A percentile compares a stretch with the other conserved stretches of the same genome.
Conservation (phyloP, 1,140 invertebrate species). For the Psilanteris sp. region DNA sequence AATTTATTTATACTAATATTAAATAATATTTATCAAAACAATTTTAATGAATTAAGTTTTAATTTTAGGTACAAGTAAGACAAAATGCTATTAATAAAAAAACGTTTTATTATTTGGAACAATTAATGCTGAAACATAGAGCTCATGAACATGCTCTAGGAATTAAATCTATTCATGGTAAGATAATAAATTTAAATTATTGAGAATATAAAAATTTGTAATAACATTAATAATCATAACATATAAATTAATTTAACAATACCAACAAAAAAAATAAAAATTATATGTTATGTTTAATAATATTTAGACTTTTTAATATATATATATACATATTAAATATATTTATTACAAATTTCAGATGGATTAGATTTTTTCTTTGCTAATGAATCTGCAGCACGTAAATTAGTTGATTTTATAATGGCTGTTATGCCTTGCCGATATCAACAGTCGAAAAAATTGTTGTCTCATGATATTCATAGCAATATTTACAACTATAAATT, state of each 20-base stretch:
- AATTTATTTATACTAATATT: neutral
- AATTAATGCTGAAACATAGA: conserved; percentile 97
- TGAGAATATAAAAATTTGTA: no score
- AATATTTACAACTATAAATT: conserved; percentile 99
- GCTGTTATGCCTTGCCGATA: conserved; percentile 92
- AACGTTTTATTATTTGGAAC: conserved; percentile 99
- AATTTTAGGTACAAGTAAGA: conserved; percentile 87
- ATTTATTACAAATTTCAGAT: conserved; percentile 89
- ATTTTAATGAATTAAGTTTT: no score
- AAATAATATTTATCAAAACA: no score
- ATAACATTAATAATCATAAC: no score
- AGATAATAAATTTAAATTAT: no score
- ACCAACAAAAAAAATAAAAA: no score
- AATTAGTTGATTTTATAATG: conserved; percentile 96
- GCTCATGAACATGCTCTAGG: conserved; percentile 95
- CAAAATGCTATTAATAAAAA: conserved; percentile 97
- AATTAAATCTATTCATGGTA: conserved; percentile 95
- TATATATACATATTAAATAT: no score
- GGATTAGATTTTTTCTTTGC: conserved; percentile 98
- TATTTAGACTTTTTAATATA: no score
- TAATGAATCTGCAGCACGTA: conserved; percentile 93
- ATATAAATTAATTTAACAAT: no score
- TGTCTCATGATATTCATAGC: conserved; percentile 98
- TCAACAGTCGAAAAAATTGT: conserved; percentile 95
- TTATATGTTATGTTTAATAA: no score